Base-by-base conservation (phyloP, 2,888 invertebrate species). In the Tetragonisca angustula region DNA sequence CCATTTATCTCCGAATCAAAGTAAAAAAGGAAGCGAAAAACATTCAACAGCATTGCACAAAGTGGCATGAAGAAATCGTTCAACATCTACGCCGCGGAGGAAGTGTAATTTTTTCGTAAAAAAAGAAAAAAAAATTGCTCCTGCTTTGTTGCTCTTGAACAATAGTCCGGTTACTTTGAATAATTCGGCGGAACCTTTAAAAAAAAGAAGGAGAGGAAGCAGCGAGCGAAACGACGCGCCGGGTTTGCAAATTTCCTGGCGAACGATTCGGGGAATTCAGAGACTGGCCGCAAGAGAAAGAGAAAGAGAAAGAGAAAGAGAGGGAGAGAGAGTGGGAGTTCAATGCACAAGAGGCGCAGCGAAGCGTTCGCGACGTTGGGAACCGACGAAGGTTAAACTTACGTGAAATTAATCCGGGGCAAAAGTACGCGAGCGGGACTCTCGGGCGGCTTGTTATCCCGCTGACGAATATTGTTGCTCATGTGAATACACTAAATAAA, bases 401-500 rank as follows among this genome's bases (percentile, higher is more conserved):
- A 88, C 83, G 89, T 79, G 81, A 88, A 89, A 89, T 89, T 88
- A 89, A 89, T 88, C 73, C 83, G 24, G 68, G 86, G 87, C 81
- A 65, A 50, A 62, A 73, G 73, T 32, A 62, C 61, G 61, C 62
- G 49, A 27, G 56, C 70, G 65, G 69, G 27, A 78, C 78, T 78
- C 70, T 49, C 65, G 21, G 52, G 36, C 65, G 74, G 76, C 82
- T 87, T 85, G 89, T 89, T 87, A 76, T 81, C 69, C 81, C 49
- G 52, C 71, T 78, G 79, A 82, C 78, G 87, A 87, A 86, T 89
- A 89, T 89, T 86, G 89, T 89, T 89, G 81, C 89, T 89, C 89
- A 84, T 88, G 89, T 86, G 89, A 73, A 89, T 89, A 79, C 88
- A 84, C 88, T 89, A 89, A 89, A 89, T 89, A 89, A 89, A 89